Evolutionary conservation across 2,888 invertebrate genomes (phyloP), one percentile per base, ranked within the genome.

Genomic region (Lypha dubia): DNA sequence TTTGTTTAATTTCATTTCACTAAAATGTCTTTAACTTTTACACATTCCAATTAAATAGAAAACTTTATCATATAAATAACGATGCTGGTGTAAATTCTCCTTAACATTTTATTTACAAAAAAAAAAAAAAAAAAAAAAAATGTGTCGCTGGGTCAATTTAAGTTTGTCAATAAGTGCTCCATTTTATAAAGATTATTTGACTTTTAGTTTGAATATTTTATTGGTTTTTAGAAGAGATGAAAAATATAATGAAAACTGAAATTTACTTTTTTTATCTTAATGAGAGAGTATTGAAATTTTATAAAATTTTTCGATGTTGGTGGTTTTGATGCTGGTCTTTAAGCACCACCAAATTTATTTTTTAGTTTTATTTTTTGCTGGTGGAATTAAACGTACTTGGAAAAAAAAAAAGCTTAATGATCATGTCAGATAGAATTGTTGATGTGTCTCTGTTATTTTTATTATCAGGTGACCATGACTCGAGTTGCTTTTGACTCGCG

Each of bases 301-400:
- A 76, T 71, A 65, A 76, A 75, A 71, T 75, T 53, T 60, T 53
- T 63, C 79, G 62, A 56, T 71, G 84, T 51, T 80, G 76, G 80
- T 76, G 79, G 79, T 51, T 28, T 56, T 32, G 11, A 38, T 28
- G 20, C 22, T 41, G 7, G 56, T 62, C 28, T 83, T 80, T 58
- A 49, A 32, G 5, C 7, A 22, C 11, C 13, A 28, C 24, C 38
- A 65, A 38, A 9, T 13, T 13, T 13, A 49, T 44, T 58, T 22
- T 58, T 22, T 38, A 2, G 1, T 41, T 41, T n/a, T 49, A 28
- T 20, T 15, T 73, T 63, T 46, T 5, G 38, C n/a, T 20, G 11
- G n/a, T 51, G 20, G 51, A 70, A 70, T 41, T 41, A 17, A 9
- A 20, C 15, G 6, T 13, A 62, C 17, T n/a, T n/a, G n/a, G n/a